These are phyloP conservation scores for Mionectes macconnelli DNA, from an alignment of 2,113 vertebrate species.

Conservation along the genomic window DNA sequence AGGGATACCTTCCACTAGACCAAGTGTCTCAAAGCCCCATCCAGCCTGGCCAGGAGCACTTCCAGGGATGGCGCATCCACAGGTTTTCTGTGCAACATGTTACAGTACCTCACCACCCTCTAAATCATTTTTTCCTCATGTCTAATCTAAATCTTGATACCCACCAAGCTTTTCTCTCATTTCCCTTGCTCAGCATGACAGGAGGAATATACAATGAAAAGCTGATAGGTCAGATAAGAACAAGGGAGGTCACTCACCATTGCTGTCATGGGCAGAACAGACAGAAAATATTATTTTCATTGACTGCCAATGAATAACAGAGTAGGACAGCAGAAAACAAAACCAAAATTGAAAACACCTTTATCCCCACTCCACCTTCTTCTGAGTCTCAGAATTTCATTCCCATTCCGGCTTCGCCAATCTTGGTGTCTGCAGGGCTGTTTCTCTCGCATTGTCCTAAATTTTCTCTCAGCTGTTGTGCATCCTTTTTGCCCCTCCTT, in stretches of 20 bases:
- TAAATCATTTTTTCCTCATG: not conserved
- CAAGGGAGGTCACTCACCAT: not conserved
- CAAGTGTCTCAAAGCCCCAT: not conserved
- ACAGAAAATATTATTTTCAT: not conserved
- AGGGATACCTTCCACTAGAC: not conserved
- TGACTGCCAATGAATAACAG: not conserved
- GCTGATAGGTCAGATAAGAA: not conserved
- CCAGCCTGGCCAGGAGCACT: not conserved
- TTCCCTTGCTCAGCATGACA: not conserved
- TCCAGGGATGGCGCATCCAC: not conserved
- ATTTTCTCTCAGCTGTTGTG: not conserved
- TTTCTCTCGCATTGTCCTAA: not conserved
- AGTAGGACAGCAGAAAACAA: not conserved
- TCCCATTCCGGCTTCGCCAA: not conserved
- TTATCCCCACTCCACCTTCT: not conserved
- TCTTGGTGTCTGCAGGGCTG: not conserved
- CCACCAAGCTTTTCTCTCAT: not conserved
- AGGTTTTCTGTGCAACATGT: not conserved
- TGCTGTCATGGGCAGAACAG: not conserved
- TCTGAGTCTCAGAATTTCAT: not conserved
- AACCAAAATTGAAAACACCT: not conserved
- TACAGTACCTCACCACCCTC: not conserved
- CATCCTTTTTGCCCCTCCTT: not conserved
- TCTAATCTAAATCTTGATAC: not conserved
- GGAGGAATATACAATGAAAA: not conserved